These are phyloP conservation scores for Tupaia chinensis DNA, from an alignment of 2,113 vertebrate species.

Conservation along the genomic window DNA sequence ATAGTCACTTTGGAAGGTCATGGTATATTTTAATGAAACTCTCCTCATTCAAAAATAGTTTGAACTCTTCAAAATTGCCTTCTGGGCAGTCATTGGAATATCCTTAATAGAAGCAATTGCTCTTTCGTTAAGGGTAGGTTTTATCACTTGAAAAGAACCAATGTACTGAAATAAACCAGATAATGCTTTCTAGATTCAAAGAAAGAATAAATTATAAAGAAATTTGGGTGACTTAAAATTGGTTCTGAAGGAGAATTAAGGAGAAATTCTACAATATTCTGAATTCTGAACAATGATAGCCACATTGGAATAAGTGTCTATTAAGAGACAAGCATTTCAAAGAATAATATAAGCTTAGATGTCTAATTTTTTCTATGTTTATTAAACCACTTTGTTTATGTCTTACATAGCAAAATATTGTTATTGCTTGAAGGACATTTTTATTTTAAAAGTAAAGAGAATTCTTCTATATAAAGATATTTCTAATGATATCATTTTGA, in stretches of 20 bases:
- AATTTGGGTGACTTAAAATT: background rate
- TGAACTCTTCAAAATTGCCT: conserved; percentile 29
- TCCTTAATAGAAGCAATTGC: conserved; percentile 16
- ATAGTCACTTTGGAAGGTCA: conserved; percentile 63
- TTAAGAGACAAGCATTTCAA: background rate
- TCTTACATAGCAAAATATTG: background rate
- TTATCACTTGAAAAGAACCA: conserved; percentile 47
- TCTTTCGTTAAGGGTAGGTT: conserved; percentile 27
- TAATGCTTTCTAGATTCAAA: background rate
- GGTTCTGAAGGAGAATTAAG: conserved; percentile 2
- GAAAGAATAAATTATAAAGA: conserved; percentile 38
- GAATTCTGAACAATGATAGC: conserved; percentile 44
- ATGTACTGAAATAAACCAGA: conserved; percentile 35
- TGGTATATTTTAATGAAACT: conserved; percentile 38
- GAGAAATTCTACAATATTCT: conserved; percentile 38
- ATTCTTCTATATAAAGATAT: background rate
- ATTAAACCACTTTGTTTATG: background rate
- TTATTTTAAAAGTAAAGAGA: conserved; percentile 56
- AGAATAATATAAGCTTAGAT: background rate
- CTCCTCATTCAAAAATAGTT: conserved; percentile 14
- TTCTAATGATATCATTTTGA: background rate
- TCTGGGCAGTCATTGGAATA: background rate
- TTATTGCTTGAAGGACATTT: background rate
- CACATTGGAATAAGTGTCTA: conserved; percentile 1
- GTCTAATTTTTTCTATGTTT: conserved; percentile 19